Base-by-base conservation (phyloP, 2,797 vertebrate genomes). In the Acestrorhynchus altus region DNA sequence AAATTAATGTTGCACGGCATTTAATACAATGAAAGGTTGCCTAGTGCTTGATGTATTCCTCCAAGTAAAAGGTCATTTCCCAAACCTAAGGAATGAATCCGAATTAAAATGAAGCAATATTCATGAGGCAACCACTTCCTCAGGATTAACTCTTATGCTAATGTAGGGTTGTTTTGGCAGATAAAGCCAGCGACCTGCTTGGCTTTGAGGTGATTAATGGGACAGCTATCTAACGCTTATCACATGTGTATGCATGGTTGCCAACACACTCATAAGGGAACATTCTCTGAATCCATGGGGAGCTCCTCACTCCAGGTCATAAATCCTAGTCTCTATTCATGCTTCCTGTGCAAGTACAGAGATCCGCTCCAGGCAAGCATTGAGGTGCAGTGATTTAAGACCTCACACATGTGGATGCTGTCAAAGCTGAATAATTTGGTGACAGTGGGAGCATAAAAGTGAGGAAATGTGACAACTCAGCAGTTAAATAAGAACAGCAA, bases 341-440 rank as follows among this genome's bases (percentile, higher is more conserved):
- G 56, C 44, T 77, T 70, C 75, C 75, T 77, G 56, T 60, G 28
- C 65, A 49, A 28, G 31, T 42, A 10, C 6, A 39, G 64, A 59
- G 44, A 70, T 70, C 73, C 81, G 81, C 84, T 83, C 8, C 15
- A n/a, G 26, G 8, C 20, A 13, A 47, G 20, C 44, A 85, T 83
- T 28, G 84, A 66, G 85, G 78, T 78, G 82, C 80, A 84, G 81
- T 83, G 89, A 93, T 93, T 93, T 92, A 93, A 89, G 87, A 87
- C 86, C 86, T 87, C 84, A 79, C 90, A 92, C 88, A 90, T 91
- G 90, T 81, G 13, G 81, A 44, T 80, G 78, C 84, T 84, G 87
- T 89, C 88, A 81, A 22, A 42, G 31, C 22, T 72, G 68, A 75
- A 18, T 44, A 54, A 72, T 71, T 24, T 46, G 1, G 66, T 42